Evolutionary conservation across 2,113 vertebrate species (phyloP), one percentile per base, ranked within the genome.

Genomic region (Verasper variegatus): DNA sequence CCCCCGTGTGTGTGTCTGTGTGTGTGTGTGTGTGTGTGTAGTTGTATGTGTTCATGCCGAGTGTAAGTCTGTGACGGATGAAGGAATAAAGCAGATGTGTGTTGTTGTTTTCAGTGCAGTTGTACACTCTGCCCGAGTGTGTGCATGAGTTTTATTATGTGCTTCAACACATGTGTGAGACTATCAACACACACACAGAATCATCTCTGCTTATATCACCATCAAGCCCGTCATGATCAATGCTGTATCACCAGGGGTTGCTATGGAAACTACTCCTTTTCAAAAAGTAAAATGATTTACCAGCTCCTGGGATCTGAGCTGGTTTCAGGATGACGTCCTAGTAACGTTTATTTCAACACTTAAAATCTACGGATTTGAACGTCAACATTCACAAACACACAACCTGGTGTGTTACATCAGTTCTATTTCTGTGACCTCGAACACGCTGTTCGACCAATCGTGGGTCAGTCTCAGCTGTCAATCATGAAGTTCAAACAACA

Each of bases 221-320:
- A 37, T 37, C 35, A 37, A 6, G 4, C 35, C 6, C 10, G 2
- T 37, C 35, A 37, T 10, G 65, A 75, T 81, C 71, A 64, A 3
- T 14, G 35, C 14, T 31, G 8, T 67, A 24, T 21, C 11, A 1
- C 27, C 31, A 26, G 61, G 13, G 7, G 87, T 89, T 89, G 82
- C 84, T 21, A 81, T 78, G 80, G 88, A 80, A 88, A 91, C 86
- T 6, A 20, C 55, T 20, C 49, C 2, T 35, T 23, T 45, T 51
- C 6, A 52, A 59, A n/a, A 47, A 71, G n/a, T 58, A 63, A n/a
- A 37, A 71, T 21, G 42, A 9, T 76, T 60, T 0, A 58, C 0
- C 23, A 23, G 1, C 21, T 72, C 11, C 7, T 58, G 20, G 65
- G 13, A 51, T n/a, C 10, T 60, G 17, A 52, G 26, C 26, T 31